phyloP scores from a whole-genome alignment of 2,113 vertebrate genomes.

The Brachyhypopomus occidentalis region DNA sequence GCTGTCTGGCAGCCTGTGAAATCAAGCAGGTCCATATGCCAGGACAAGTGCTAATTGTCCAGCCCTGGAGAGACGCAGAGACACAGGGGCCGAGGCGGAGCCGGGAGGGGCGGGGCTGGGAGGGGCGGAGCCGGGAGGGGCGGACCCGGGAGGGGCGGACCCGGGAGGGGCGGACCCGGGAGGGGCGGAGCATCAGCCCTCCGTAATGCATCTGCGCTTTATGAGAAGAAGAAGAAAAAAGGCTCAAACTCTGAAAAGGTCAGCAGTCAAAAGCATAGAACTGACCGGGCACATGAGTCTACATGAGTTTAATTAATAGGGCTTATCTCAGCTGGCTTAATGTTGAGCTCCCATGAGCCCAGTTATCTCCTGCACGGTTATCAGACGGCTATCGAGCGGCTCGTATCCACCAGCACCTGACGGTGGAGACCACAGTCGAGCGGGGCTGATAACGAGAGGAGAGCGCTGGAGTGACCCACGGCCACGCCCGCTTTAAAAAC shows the following conservation, averaged over 20 bases:
- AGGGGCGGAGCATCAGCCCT: background rate
- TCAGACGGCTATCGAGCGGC: constrained; percentile 36
- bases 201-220: background rate
- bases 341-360: constrained; percentile 36
- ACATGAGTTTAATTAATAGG: constrained; percentile 52
- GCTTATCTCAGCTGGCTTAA: constrained; percentile 48
- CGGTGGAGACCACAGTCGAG: constrained; percentile 9
- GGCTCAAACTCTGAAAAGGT: constrained; percentile 47
- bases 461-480: background rate
- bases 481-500: background rate
- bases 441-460: constrained; percentile 18
- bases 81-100: too few species aligned
- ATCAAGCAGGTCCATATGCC: constrained; percentile 28
- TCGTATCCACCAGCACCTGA: background rate
- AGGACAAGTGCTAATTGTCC: constrained; percentile 26
- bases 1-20: constrained; percentile 37
- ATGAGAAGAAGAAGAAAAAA: constrained; percentile 6
- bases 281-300: background rate
- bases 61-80: background rate
- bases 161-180: too few species aligned
- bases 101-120: too few species aligned
- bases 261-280: constrained; percentile 38
- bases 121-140: too few species aligned
- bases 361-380: constrained; percentile 38
- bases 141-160: too few species aligned